Percentiles rank a stretch among this genome's conserved stretches.
Evolutionary conservation across 2,888 invertebrate species (phyloP).

Genomic region (Blera fallax): DNA sequence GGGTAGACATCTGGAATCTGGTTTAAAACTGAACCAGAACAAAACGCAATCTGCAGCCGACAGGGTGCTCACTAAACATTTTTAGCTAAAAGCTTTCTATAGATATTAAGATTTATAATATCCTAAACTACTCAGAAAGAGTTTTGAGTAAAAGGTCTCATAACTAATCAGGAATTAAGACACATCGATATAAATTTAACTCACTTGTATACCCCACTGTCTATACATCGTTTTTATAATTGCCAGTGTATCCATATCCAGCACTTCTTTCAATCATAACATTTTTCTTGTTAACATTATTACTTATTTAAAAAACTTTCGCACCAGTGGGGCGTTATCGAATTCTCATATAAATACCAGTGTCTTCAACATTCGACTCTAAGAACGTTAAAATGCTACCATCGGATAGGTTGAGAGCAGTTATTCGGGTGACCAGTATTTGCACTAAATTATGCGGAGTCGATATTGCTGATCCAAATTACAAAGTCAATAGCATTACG

Average conservation of each 20-base stretch:
- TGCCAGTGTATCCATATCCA: background rate
- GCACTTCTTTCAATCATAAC: background rate
- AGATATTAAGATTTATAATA: background rate
- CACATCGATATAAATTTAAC: background rate
- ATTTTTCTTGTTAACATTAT: constrained; percentile 3
- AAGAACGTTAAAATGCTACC: constrained; percentile 24
- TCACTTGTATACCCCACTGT: constrained; percentile 15
- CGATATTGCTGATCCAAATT: constrained; percentile 39
- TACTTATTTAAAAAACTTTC: constrained; percentile 5
- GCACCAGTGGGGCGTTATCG: background rate
- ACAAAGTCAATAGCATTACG: constrained; percentile 27
- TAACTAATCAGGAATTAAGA: background rate
- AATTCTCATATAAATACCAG: constrained; percentile 7
- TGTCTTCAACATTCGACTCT: too few relatives aligned
- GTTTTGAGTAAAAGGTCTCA: too few relatives aligned
- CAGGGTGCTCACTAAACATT: too few relatives aligned
- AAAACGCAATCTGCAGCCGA: too few relatives aligned
- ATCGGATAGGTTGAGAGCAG: constrained; percentile 5
- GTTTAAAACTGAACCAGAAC: too few relatives aligned
- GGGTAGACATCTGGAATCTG: too few relatives aligned
- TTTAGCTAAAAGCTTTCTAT: too few relatives aligned
- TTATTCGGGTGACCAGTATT: background rate
- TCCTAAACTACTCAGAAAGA: background rate
- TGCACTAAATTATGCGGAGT: constrained; percentile 37
- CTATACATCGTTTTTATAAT: background rate